Evolutionary conservation across 2,888 invertebrate species (phyloP).

Genomic region (Archips crataeganus): DNA sequence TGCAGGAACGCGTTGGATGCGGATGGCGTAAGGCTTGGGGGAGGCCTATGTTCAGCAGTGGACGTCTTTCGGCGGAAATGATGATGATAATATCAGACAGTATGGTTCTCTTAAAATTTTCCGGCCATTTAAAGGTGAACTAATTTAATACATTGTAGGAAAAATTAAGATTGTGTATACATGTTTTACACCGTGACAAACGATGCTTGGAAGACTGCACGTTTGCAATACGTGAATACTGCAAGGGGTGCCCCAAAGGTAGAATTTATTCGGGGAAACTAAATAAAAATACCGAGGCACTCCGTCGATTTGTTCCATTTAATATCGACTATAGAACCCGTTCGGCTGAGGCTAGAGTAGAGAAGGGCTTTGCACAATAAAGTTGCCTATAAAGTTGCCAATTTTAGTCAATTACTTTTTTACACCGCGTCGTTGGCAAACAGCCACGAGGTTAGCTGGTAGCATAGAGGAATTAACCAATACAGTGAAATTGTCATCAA

Average conservation of each 20-base stretch:
- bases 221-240: conserved; percentile 30
- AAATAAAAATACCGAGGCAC: conserved; percentile 64
- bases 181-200: conserved; percentile 15
- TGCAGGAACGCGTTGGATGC: too few relatives aligned
- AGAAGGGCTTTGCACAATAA: conserved; percentile 43
- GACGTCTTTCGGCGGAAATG: too few relatives aligned
- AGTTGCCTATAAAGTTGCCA: background rate
- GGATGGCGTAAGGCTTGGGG: too few relatives aligned
- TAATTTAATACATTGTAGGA: too few relatives aligned
- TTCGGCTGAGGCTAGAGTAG: conserved; percentile 56
- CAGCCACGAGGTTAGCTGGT: background rate
- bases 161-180: conserved; percentile 6
- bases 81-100: too few relatives aligned
- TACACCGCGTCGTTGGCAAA: conserved; percentile 1
- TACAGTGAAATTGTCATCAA: too few relatives aligned
- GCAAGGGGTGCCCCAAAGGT: conserved; percentile 38
- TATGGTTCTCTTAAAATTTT: too few relatives aligned
- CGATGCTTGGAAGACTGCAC: conserved; percentile 24
- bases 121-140: too few relatives aligned
- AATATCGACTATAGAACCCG: conserved; percentile 61
- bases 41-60: too few relatives aligned
- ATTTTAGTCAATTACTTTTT: conserved; percentile 11
- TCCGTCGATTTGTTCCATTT: conserved; percentile 64
- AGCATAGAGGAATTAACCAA: background rate
- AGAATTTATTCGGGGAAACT: conserved; percentile 59